phyloP scores from a whole-genome alignment of 2,797 vertebrate species.

The Sebastes trivittatus region DNA sequence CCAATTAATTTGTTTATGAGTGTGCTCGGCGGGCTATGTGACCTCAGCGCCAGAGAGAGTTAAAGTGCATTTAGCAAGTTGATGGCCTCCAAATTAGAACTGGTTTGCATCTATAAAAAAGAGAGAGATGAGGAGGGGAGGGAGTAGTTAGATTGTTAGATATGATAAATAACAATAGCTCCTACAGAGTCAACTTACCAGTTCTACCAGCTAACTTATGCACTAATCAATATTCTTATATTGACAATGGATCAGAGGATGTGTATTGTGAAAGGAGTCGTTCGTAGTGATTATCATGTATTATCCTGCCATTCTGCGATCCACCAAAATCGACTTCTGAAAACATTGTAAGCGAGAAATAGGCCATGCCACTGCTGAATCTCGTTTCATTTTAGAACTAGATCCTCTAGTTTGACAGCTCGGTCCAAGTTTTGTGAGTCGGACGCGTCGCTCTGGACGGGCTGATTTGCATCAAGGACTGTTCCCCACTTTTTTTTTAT shows the following conservation, averaged over 20 bases:
- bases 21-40: conserved; percentile 54
- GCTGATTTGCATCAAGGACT: too few relatives aligned
- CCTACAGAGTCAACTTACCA: background rate
- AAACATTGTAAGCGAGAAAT: too few relatives aligned
- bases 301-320: background rate
- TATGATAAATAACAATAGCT: background rate
- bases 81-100: conserved; percentile 71
- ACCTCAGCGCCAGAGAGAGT: conserved; percentile 68
- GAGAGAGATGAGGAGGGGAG: background rate
- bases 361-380: too few relatives aligned
- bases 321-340: too few relatives aligned
- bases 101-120: conserved; percentile 50
- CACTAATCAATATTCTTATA: background rate
- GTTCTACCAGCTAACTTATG: background rate
- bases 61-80: conserved; percentile 68
- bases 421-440: too few relatives aligned
- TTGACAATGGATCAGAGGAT: background rate
- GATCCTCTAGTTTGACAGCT: too few relatives aligned
- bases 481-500: too few relatives aligned
- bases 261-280: background rate
- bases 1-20: conserved; percentile 78
- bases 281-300: background rate
- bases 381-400: too few relatives aligned
- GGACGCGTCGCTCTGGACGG: too few relatives aligned
- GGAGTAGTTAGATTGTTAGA: background rate